phyloP scores from a whole-genome alignment of 1,140 invertebrate genomes.

The Zaprionus tsacasi region DNA sequence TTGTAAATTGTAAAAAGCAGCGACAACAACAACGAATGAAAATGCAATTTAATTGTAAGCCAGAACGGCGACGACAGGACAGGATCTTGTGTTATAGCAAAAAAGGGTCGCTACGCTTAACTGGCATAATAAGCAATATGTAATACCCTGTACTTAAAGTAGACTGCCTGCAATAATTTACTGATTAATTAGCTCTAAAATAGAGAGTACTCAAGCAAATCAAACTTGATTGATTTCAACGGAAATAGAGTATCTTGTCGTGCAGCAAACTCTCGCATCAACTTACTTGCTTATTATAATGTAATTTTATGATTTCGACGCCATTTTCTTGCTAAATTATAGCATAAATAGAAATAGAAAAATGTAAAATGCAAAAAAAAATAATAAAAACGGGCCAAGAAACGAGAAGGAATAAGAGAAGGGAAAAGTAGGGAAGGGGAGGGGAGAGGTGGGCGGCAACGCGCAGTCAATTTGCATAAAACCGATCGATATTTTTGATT shows the following conservation, averaged over 20 bases:
- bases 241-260: conserved; percentile 15
- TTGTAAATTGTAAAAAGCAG: conserved; percentile 75
- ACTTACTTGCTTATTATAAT: conserved; percentile 72
- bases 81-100: conserved; percentile 21
- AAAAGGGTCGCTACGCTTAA: conserved; percentile 47
- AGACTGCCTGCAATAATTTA: no score
- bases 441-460: conserved; percentile 23
- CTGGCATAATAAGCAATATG: conserved; percentile 58
- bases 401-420: neutral
- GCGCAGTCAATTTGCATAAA: conserved; percentile 84
- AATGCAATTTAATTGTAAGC: conserved; percentile 71
- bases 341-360: conserved; percentile 79
- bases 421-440: conserved; percentile 16
- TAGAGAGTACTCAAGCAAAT: no score
- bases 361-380: conserved; percentile 28
- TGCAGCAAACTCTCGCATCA: neutral
- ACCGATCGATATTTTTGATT: conserved; percentile 83
- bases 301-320: conserved; percentile 80
- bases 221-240: neutral
- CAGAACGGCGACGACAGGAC: neutral
- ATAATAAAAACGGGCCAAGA: conserved; percentile 54
- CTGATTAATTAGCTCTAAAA: no score
- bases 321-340: conserved; percentile 81
- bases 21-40: conserved; percentile 43
- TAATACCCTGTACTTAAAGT: conserved; percentile 14